Evolutionary conservation across 1,140 invertebrate genomes (phyloP), one percentile per base, ranked within the genome.

Genomic region (Drosophila santomea): DNA sequence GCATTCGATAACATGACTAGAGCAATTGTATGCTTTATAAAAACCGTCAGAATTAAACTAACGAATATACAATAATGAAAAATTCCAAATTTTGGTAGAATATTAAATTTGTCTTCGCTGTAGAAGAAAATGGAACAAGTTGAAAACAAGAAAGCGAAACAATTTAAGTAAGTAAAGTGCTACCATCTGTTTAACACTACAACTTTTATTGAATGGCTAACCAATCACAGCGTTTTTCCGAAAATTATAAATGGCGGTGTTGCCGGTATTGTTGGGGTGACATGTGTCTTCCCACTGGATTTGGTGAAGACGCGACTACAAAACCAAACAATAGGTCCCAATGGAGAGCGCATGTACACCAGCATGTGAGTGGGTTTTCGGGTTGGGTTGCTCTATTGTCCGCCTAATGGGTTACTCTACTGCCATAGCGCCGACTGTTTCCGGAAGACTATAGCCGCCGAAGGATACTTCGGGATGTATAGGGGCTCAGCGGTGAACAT

Each of bases 401-500:
- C 17, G 2, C 14, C 2, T 17, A 25, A 11, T 51, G 11, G 20
- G 6, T 20, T n/a, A 17, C 10, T 20, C 1, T 15, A 5, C 67
- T 10, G 25, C 14, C 12, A 1, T 7, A 99, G 98, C 96, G 93
- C 98, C 61, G 98, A 99, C 91, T 99, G 98, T 93, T 98, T 98
- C 85, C 95, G 95, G 50, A 98, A 99, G 93, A 99, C 98, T 2
- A 98, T 98, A 82, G 93, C 93, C 61, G 95, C 96, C 39, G 98
- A 99, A 93, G 98, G 98, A 1, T 98, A 98, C 92, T 97, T 98
- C 93, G 98, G 98, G 78, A 99, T 99, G 98, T 99, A 99, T 92
- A 95, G 97, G 93, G 98, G 98, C 2, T 98, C 97, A 0, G 98
- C 95, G 17, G 98, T 99, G 0, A 99, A 99, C 93, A 98, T 99